Base-by-base conservation (phyloP, 2,888 invertebrate species). In the Agrilus biguttatus region DNA sequence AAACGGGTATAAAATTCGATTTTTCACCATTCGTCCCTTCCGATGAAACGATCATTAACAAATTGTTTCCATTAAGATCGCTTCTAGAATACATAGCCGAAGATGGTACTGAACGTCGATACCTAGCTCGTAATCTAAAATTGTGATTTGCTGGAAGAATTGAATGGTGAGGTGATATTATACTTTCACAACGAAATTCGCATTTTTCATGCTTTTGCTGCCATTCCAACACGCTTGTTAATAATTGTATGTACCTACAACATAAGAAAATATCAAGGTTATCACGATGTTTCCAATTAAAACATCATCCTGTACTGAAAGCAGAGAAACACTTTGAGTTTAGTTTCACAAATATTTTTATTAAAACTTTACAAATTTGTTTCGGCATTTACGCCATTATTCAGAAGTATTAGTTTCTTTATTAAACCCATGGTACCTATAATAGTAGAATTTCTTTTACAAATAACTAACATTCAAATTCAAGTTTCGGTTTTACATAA, bases 151-250 rank as follows among this genome's bases (percentile, higher is more conserved):
- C 48, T 13, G 50, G 43, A 14, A 44, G 47, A 44, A 44, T 17
- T 10, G 53, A 43, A 38, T 53, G 53, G 21, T 51, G 36, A 12
- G 51, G 48, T 10, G 28, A 28, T 5, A 28, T 28, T 28, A 28
- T 28, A 28, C 28, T 28, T 28, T 28, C 28, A 28, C 28, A 28
- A 13, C 50, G 43, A 39, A 55, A 55, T 57, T 72, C 75, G 54
- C 69, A 76, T 64, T 75, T 78, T 45, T 66, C 58, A 47, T 68
- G 66, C 28, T 59, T 55, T 49, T 73, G 84, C 67, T 93, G 93
- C 87, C 90, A 95, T 55, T 91, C 89, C 10, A 95, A 63, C 1
- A 95, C 88, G 58, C 82, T 84, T 47, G 80, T 81, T 19, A 95
- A 71, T 1, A 95, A 73, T 40, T 82, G 80, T 49, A 95, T 95